A percentile compares a stretch with the other conserved stretches of the same genome.
These are phyloP conservation scores for Eupithecia subfuscata DNA, from an alignment of 2,888 invertebrate genomes.

Conservation along the genomic window DNA sequence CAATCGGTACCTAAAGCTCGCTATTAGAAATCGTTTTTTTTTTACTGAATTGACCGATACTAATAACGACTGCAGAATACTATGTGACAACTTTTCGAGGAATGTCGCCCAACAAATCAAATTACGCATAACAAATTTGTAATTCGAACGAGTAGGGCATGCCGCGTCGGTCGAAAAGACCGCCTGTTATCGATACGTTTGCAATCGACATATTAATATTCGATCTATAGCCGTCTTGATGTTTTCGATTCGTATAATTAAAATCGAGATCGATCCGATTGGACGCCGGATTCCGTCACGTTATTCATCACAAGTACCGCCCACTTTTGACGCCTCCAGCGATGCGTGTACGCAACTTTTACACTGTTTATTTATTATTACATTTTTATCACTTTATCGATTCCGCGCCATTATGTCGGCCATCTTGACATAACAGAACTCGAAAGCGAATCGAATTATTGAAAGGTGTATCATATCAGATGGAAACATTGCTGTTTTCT, in stretches of 20 bases:
- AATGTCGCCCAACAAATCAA: slow-evolving; percentile 71
- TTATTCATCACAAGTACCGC: slow-evolving; percentile 78
- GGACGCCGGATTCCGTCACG: slow-evolving; percentile 80
- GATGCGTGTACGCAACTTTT: slow-evolving; percentile 73
- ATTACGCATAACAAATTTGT: slow-evolving; percentile 78
- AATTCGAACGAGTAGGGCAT: slow-evolving; percentile 46
- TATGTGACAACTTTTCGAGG: slow-evolving; percentile 55
- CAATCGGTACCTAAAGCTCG: background rate
- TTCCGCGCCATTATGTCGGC: slow-evolving; percentile 59
- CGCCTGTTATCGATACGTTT: slow-evolving; percentile 67
- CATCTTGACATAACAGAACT: slow-evolving; percentile 57
- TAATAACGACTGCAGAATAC: background rate
- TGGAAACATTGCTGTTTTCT: slow-evolving; percentile 24
- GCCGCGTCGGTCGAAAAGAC: slow-evolving; percentile 62
- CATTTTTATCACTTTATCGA: slow-evolving; percentile 62
- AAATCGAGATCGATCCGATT: slow-evolving; percentile 81
- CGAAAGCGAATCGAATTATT: slow-evolving; percentile 41
- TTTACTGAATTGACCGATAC: background rate
- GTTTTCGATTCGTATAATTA: slow-evolving; percentile 82
- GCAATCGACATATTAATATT: slow-evolving; percentile 82
- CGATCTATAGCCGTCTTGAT: slow-evolving; percentile 77
- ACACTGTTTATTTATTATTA: slow-evolving; percentile 69
- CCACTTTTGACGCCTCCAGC: slow-evolving; percentile 83
- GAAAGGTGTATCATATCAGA: slow-evolving; percentile 31
- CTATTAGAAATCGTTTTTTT: background rate